Percentiles rank a stretch among this genome's conserved stretches.
These are phyloP conservation scores for Chloroceryle amazona DNA, from an alignment of 2,797 vertebrate species.

Conservation along the genomic window DNA sequence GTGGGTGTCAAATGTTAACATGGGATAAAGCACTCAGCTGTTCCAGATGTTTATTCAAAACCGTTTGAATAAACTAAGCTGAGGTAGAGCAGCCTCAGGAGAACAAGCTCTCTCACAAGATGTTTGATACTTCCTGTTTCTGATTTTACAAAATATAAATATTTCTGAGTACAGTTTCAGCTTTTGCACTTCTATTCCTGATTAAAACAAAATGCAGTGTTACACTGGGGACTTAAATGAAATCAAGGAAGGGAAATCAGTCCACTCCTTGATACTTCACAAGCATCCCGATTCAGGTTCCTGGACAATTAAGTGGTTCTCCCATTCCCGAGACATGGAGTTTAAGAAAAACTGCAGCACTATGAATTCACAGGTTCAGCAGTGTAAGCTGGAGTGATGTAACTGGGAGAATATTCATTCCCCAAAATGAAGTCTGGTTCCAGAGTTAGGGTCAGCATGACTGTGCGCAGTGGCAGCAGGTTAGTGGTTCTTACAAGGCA, in stretches of 20 bases:
- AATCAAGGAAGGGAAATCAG: not conserved
- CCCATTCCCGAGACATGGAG: not conserved
- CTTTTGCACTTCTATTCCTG: not conserved
- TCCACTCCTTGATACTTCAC: not conserved
- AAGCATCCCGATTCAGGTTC: rapidly evolving
- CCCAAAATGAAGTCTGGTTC: not conserved
- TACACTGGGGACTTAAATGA: not conserved
- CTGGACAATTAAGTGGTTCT: not conserved
- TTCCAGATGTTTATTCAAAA: constrained; percentile 47
- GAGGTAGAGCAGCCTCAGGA: constrained; percentile 17
- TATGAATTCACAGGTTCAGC: not conserved
- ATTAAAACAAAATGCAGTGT: not conserved
- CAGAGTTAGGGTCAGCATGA: not conserved
- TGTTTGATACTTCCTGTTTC: not conserved
- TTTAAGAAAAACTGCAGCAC: not conserved
- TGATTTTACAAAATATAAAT: not conserved
- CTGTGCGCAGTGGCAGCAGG: not conserved
- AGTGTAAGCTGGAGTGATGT: not conserved
- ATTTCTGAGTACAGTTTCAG: not conserved
- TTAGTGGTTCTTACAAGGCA: not conserved
- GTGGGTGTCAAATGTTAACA: constrained; percentile 15
- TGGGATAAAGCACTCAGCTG: not conserved
- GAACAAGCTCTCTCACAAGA: not conserved
- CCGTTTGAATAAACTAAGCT: not conserved
- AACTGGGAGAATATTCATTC: not conserved